Conservation (phyloP, 1,140 invertebrate species). For the Piezodorus guildinii region DNA sequence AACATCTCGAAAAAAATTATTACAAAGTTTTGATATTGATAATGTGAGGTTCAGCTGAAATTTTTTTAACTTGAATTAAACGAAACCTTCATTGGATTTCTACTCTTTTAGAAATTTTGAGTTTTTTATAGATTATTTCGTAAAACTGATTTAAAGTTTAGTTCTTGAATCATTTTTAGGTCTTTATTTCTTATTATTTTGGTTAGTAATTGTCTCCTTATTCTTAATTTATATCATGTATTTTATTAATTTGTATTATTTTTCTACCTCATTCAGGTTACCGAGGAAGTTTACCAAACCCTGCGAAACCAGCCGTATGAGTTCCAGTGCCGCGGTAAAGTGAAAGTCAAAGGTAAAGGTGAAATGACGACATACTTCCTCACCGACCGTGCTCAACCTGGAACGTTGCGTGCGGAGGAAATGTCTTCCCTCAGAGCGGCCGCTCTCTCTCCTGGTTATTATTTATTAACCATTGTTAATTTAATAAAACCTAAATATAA, state of each 20-base stretch:
- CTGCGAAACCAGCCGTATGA: slow-evolving; percentile 59
- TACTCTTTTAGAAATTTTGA: too few species aligned
- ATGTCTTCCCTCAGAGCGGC: slow-evolving; percentile 31
- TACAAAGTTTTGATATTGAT: too few species aligned
- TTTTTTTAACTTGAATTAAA: too few species aligned
- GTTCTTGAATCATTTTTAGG: background rate
- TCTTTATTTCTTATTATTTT: background rate
- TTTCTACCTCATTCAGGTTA: slow-evolving; percentile 40
- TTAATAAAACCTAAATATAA: too few species aligned
- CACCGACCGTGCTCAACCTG: slow-evolving; percentile 50
- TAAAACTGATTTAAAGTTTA: background rate
- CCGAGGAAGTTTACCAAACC: slow-evolving; percentile 67
- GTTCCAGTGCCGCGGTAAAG: slow-evolving; percentile 69
- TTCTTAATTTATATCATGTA: too few species aligned
- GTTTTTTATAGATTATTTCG: background rate
- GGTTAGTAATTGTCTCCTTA: background rate
- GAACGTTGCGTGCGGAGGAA: slow-evolving; percentile 43
- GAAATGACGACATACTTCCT: slow-evolving; percentile 89
- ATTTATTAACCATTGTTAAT: background rate
- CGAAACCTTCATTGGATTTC: too few species aligned
- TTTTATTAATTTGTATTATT: too few species aligned
- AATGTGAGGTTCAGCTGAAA: too few species aligned
- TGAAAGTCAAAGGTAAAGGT: slow-evolving; percentile 87
- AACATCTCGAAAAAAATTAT: too few species aligned
- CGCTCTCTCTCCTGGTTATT: background rate